A percentile compares a stretch with the other conserved stretches of the same genome.
These are phyloP conservation scores for Hermaeophaga mercurialis DNA, from an alignment of 2,888 invertebrate species.

Conservation along the genomic window DNA sequence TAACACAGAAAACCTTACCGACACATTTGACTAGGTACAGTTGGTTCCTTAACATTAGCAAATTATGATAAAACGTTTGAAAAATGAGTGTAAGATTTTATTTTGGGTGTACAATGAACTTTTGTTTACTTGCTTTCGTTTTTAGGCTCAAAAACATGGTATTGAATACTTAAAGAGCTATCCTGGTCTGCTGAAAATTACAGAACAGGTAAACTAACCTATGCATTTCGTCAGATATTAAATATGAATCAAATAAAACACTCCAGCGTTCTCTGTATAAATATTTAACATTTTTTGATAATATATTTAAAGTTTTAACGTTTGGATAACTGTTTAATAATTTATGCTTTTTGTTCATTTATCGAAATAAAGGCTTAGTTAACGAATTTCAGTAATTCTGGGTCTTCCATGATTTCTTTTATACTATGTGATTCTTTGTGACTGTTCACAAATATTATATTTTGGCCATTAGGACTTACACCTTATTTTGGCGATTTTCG, in stretches of 20 bases:
- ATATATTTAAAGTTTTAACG: too few relatives aligned
- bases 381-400: too few relatives aligned
- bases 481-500: too few relatives aligned
- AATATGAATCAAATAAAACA: too few relatives aligned
- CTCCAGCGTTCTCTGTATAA: too few relatives aligned
- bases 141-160: constrained; percentile 32
- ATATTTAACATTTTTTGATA: not conserved
- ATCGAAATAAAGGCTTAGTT: too few relatives aligned
- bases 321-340: too few relatives aligned
- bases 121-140: not conserved
- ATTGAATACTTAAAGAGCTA: constrained; percentile 36
- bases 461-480: too few relatives aligned
- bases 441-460: too few relatives aligned
- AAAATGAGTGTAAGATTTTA: constrained; percentile 1
- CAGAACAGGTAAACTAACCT: constrained; percentile 39
- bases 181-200: constrained; percentile 37
- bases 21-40: not conserved
- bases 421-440: too few relatives aligned
- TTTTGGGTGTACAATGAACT: not conserved
- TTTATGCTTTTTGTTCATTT: not conserved
- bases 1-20: not conserved
- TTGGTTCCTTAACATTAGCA: not conserved
- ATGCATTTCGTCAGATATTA: too few relatives aligned
- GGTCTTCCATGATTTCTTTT: too few relatives aligned
- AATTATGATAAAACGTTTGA: not conserved